phyloP scores from a whole-genome alignment of 2,797 vertebrate genomes.

The Acipenser ruthenus region DNA sequence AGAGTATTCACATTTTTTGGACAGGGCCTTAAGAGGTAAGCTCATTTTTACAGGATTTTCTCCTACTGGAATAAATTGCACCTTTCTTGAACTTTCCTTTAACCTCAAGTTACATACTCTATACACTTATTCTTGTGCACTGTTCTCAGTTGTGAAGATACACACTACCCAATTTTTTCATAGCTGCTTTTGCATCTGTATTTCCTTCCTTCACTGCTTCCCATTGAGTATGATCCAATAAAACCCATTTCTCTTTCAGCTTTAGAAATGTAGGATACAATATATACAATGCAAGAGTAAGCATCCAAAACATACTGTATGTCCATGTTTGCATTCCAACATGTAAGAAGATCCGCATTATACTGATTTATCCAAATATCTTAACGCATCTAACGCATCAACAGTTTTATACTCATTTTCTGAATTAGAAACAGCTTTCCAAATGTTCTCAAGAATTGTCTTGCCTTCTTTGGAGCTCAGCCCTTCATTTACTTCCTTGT shows the following conservation, averaged over 20 bases:
- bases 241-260: slow-evolving; percentile 22
- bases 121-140: slow-evolving; percentile 23
- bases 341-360: slow-evolving; percentile 8
- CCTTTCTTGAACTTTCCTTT: slow-evolving; percentile 4
- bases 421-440: not conserved
- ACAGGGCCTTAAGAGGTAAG: slow-evolving; percentile 11
- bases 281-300: slow-evolving; percentile 22
- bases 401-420: slow-evolving; percentile 6
- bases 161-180: slow-evolving; percentile 16
- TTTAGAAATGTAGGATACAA: slow-evolving; percentile 25
- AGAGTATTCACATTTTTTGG: not conserved
- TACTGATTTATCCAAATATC: slow-evolving; percentile 19
- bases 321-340: slow-evolving; percentile 25
- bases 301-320: slow-evolving; percentile 23
- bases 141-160: slow-evolving; percentile 26
- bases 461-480: slow-evolving; percentile 1
- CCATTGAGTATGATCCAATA: slow-evolving; percentile 9
- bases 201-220: slow-evolving; percentile 10
- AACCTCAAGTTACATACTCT: slow-evolving; percentile 21
- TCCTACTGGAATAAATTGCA: slow-evolving; percentile 23
- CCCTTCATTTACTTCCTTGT: not conserved
- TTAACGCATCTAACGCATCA: too few species aligned
- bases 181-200: slow-evolving; percentile 12
- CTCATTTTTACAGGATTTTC: slow-evolving; percentile 16
- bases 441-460: slow-evolving; percentile 3